Percentiles rank a stretch among this genome's conserved stretches.
Evolutionary conservation across 2,888 invertebrate genomes (phyloP).

Genomic region (Matsumyia berberina): DNA sequence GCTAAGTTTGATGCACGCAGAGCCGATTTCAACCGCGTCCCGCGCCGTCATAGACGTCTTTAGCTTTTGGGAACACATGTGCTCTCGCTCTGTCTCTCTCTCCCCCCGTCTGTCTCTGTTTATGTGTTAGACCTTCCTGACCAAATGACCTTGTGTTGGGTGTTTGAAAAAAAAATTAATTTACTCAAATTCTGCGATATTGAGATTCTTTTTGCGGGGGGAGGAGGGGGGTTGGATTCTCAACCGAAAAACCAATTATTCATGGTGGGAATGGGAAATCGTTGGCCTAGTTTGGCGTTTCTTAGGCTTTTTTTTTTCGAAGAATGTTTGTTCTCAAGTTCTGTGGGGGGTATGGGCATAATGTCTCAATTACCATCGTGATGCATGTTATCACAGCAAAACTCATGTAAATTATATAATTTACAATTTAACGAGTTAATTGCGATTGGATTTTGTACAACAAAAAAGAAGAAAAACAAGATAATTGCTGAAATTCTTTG

Average conservation of each 20-base stretch:
- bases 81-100: background rate
- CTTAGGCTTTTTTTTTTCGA: conserved; percentile 16
- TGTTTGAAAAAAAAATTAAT: conserved; percentile 63
- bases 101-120: background rate
- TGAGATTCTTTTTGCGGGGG: conserved; percentile 41
- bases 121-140: conserved; percentile 71
- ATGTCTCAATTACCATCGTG: conserved; percentile 66
- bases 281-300: conserved; percentile 67
- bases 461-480: conserved; percentile 24
- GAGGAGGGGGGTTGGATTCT: background rate
- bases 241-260: conserved; percentile 38
- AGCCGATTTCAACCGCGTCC: conserved; percentile 59
- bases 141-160: conserved; percentile 75
- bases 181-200: conserved; percentile 64
- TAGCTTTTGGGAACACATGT: conserved; percentile 28
- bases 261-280: conserved; percentile 61
- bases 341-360: conserved; percentile 12
- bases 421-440: conserved; percentile 73
- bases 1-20: conserved; percentile 76
- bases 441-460: conserved; percentile 47
- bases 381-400: conserved; percentile 70
- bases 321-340: conserved; percentile 33
- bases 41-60: conserved; percentile 35
- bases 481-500: conserved; percentile 64
- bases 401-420: conserved; percentile 72